Conservation (phyloP, 1,140 invertebrate genomes). For the Drosophila auraria region DNA sequence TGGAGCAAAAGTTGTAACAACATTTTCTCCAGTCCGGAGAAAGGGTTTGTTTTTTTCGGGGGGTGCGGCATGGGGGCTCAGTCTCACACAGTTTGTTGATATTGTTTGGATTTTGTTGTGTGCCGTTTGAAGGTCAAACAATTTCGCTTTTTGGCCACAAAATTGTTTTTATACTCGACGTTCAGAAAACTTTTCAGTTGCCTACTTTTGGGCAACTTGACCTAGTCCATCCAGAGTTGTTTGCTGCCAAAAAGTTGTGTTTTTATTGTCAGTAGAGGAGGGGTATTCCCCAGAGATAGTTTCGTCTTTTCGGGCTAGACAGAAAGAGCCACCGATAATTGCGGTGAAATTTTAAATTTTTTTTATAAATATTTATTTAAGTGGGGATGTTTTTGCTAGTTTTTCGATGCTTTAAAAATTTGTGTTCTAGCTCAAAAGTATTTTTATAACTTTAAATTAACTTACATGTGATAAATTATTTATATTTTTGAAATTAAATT, state of each 20-base stretch:
- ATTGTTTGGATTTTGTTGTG: constrained; percentile 19
- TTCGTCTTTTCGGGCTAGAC: constrained; percentile 3
- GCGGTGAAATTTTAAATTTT: neutral
- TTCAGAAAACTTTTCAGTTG: constrained; percentile 59
- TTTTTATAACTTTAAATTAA: no score
- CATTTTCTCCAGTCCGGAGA: constrained; percentile 47
- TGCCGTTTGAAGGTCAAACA: constrained; percentile 39
- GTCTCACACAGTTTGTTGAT: constrained; percentile 21
- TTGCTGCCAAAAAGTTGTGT: constrained; percentile 14
- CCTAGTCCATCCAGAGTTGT: constrained; percentile 46
- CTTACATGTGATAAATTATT: no score
- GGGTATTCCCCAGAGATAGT: constrained; percentile 8
- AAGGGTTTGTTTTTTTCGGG: constrained; percentile 13
- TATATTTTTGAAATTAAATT: no score
- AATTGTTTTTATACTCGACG: constrained; percentile 54
- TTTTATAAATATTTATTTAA: neutral
- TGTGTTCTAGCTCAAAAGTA: no score
- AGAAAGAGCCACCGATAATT: neutral
- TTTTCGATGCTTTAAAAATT: neutral
- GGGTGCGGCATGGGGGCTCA: neutral
- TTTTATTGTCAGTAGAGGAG: neutral
- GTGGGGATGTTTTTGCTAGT: neutral
- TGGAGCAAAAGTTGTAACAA: constrained; percentile 74
- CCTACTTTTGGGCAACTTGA: constrained; percentile 61
- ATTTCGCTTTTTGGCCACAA: constrained; percentile 26